Base-by-base conservation (phyloP, 2,797 vertebrate species). In the Sphenodon punctatus region DNA sequence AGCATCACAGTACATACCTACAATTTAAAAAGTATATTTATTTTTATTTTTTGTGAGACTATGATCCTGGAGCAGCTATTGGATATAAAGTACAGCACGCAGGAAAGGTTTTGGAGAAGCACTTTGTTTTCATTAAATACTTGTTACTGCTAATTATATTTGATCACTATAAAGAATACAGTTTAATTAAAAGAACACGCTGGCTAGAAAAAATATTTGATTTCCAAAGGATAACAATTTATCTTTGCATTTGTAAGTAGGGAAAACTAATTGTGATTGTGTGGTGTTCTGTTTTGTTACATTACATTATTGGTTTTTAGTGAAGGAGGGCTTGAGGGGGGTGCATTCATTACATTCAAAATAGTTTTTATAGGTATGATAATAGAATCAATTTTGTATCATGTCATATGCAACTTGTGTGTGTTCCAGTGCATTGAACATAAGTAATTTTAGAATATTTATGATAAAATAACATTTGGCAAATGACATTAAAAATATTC, bases 101-200 rank as follows among this genome's bases (percentile, higher is more conserved):
- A 90, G 78, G 82, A 85, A 92, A 86, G 59, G 73, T 92, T 94
- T 94, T 77, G 89, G 89, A 93, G 83, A 88, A 94, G 86, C 88
- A 90, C 82, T 94, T 93, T 94, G 82, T 94, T 95, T 95, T 95
- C 90, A 94, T 95, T 95, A 95, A 94, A 90, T 88, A 95, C 88
- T 85, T 93, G 86, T 92, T 92, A 89, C 75, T 88, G 82, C 74
- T 95, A 95, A 95, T 95, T 94, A 86, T 89, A 92, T 93, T 91
- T 93, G 88, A 94, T 95, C 90, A 88, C 85, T 90, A 60, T 89
- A 93, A 94, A 95, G 89, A 95, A 94, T 92, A 89, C 58, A 68
- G 76, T 95, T 94, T 95, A 95, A 95, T 95, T 94, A 94, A 95
- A 94, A 88, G 93, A 94, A 78, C 71, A 88, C 1, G 4, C 75